These are phyloP conservation scores for Cyphomyrus plagiostoma DNA, from an alignment of 2,113 vertebrate species.

Conservation along the genomic window DNA sequence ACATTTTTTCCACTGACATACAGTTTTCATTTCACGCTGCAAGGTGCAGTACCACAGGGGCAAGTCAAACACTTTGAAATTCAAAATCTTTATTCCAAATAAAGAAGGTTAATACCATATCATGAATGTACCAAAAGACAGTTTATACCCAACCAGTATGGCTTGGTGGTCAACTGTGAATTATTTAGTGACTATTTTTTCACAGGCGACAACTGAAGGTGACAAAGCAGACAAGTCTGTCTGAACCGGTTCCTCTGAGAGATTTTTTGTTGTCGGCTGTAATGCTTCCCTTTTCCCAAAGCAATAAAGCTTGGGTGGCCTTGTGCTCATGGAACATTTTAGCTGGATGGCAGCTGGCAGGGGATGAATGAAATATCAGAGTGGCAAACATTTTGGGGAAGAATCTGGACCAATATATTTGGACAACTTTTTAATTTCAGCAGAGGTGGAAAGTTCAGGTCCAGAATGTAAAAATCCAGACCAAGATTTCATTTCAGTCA, in stretches of 20 bases:
- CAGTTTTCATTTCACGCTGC: background rate
- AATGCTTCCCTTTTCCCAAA: conserved; percentile 7
- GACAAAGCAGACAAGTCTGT: background rate
- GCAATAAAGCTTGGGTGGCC: conserved; percentile 5
- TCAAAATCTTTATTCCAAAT: background rate
- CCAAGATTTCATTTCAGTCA: background rate
- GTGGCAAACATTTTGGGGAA: background rate
- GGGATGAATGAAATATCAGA: conserved; percentile 21
- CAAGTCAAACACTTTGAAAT: background rate
- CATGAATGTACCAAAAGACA: background rate
- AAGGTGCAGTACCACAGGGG: background rate
- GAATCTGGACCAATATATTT: background rate
- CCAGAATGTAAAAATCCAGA: background rate
- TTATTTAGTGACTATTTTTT: background rate
- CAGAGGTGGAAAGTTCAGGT: background rate
- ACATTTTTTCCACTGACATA: background rate
- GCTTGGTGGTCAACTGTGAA: background rate
- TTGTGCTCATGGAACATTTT: conserved; percentile 6
- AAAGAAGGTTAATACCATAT: background rate
- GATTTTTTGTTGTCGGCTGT: background rate
- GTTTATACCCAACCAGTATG: background rate
- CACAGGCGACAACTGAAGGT: background rate
- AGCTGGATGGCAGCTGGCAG: background rate
- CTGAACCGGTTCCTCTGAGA: background rate
- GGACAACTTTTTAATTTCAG: background rate